Percentiles rank a stretch among this genome's conserved stretches.
phyloP scores from a whole-genome alignment of 2,113 vertebrate species.

The Ahaetulla prasina region DNA sequence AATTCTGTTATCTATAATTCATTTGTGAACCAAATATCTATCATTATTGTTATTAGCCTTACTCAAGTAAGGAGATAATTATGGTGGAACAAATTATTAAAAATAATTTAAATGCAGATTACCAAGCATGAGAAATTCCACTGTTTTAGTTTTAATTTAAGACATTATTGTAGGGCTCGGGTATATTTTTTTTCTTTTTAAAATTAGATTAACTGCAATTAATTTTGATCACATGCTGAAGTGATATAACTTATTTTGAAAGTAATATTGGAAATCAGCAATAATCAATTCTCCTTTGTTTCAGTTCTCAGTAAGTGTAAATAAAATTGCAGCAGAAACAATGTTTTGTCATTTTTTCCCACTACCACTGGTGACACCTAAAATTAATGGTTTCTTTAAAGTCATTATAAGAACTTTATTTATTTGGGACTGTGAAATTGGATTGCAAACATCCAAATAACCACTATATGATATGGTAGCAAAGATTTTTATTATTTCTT shows the following conservation, averaged over 20 bases:
- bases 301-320: neutral
- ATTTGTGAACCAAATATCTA: neutral
- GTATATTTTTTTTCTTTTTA: neutral
- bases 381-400: neutral
- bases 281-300: neutral
- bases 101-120: constrained; percentile 26
- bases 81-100: constrained; percentile 27
- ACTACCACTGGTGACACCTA: neutral
- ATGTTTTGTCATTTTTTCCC: neutral
- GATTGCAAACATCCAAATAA: neutral
- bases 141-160: constrained; percentile 21
- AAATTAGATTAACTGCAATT: neutral
- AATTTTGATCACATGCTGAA: neutral
- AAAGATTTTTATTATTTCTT: neutral
- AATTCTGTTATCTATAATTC: neutral
- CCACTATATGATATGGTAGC: neutral
- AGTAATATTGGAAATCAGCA: neutral
- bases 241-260: neutral
- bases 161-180: neutral
- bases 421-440: neutral
- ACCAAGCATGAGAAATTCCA: constrained; percentile 3
- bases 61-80: constrained; percentile 7
- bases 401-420: neutral
- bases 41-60: constrained; percentile 29
- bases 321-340: neutral